A percentile compares a stretch with the other conserved stretches of the same genome.
phyloP scores from a whole-genome alignment of 2,888 invertebrate genomes.

The Aproaerema taeniolella region DNA sequence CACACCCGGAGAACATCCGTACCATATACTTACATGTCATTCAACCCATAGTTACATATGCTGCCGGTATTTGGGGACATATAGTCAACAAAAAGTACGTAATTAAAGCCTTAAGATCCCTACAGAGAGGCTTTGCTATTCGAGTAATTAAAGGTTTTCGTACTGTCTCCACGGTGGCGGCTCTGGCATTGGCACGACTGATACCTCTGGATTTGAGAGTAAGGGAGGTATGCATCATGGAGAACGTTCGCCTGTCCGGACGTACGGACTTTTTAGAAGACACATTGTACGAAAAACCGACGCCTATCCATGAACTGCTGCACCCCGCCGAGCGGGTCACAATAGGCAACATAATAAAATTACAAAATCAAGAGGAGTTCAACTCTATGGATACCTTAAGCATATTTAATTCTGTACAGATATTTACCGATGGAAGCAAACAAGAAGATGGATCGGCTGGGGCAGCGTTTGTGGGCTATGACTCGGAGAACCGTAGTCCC shows the following conservation, averaged over 20 bases:
- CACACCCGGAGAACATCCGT: conserved; percentile 9
- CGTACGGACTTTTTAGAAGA: background rate
- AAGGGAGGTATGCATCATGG: background rate
- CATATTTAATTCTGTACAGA: background rate
- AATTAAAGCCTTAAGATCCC: background rate
- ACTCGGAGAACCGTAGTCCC: background rate
- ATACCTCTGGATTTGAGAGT: conserved; percentile 17
- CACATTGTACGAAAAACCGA: background rate
- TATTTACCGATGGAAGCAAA: conserved; percentile 5
- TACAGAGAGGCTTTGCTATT: conserved; percentile 21
- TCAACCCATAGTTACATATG: conserved; percentile 20
- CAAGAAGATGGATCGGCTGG: background rate
- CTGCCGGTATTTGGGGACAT: conserved; percentile 17
- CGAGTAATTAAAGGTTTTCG: conserved; percentile 16
- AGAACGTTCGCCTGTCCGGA: background rate
- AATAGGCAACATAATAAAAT: background rate
- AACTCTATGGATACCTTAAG: too few species aligned
- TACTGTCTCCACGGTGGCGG: conserved; percentile 14
- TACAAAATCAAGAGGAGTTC: background rate
- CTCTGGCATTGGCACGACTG: conserved; percentile 16
- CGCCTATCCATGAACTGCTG: background rate
- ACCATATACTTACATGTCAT: conserved; percentile 18
- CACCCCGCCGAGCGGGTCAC: conserved; percentile 6
- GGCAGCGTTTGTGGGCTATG: background rate
- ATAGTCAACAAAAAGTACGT: background rate